Evolutionary conservation across 2,888 invertebrate genomes (phyloP).

Genomic region (Stenoptilia bipunctidactyla): DNA sequence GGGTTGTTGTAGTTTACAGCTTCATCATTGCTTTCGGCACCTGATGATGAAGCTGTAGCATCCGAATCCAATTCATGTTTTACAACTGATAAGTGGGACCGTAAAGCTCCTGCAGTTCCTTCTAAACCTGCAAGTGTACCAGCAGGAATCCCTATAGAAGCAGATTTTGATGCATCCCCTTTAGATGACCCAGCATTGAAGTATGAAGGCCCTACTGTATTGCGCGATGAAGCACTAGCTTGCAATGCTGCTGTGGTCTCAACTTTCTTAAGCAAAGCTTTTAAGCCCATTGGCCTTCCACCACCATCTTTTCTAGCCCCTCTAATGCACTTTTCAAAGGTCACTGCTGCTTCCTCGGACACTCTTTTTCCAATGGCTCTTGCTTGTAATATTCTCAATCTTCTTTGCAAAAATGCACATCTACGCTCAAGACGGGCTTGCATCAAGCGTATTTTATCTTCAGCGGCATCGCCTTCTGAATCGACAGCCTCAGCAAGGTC

Average conservation of each 20-base stretch:
- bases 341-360: slow-evolving; percentile 78
- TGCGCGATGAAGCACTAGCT: slow-evolving; percentile 48
- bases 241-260: slow-evolving; percentile 55
- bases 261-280: slow-evolving; percentile 52
- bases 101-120: slow-evolving; percentile 79
- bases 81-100: slow-evolving; percentile 79
- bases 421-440: slow-evolving; percentile 77
- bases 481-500: slow-evolving; percentile 64
- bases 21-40: slow-evolving; percentile 95
- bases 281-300: slow-evolving; percentile 51
- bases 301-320: slow-evolving; percentile 74
- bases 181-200: slow-evolving; percentile 75
- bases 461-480: slow-evolving; percentile 60
- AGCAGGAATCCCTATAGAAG: slow-evolving; percentile 66
- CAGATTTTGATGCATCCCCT: slow-evolving; percentile 81
- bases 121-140: slow-evolving; percentile 79
- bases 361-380: slow-evolving; percentile 81
- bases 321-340: slow-evolving; percentile 78
- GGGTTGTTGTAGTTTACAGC: slow-evolving; percentile 83
- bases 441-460: slow-evolving; percentile 60
- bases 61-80: slow-evolving; percentile 89
- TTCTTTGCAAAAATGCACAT: slow-evolving; percentile 78
- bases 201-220: slow-evolving; percentile 47
- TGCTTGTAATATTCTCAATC: slow-evolving; percentile 82
- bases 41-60: slow-evolving; percentile 93